Percentiles rank a stretch among this genome's conserved stretches.
These are phyloP conservation scores for Sebastes kiyomatsui DNA, from an alignment of 2,797 vertebrate genomes.

Conservation along the genomic window DNA sequence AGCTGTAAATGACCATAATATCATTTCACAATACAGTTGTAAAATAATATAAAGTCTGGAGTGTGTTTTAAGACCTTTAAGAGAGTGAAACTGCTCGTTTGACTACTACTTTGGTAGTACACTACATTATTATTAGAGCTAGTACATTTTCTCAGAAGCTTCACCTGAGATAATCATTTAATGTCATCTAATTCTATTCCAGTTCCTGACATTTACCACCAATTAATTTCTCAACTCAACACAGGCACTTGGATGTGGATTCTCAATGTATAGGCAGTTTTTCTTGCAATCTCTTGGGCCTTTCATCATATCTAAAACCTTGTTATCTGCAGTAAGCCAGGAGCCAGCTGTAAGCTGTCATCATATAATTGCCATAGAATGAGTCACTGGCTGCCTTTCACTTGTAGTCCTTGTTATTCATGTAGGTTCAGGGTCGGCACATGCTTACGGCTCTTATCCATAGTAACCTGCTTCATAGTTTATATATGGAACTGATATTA, in stretches of 20 bases:
- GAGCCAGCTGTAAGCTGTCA: constrained; percentile 19
- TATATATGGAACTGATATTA: neutral
- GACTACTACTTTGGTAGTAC: neutral
- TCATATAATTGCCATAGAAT: constrained; percentile 27
- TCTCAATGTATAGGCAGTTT: constrained; percentile 9
- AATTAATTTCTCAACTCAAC: constrained; percentile 30
- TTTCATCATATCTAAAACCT: constrained; percentile 46
- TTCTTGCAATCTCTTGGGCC: constrained; percentile 23
- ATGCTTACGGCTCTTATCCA: neutral
- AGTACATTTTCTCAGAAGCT: neutral
- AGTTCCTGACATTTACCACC: constrained; percentile 13
- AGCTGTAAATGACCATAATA: neutral
- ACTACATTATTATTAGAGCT: neutral
- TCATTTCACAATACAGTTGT: neutral
- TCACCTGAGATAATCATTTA: neutral
- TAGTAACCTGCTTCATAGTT: neutral
- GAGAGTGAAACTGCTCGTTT: neutral
- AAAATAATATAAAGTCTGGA: neutral
- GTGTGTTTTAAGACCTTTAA: neutral
- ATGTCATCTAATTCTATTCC: neutral
- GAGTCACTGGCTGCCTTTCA: constrained; percentile 22
- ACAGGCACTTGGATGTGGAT: constrained; percentile 3
- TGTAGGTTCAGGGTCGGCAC: constrained; percentile 3
- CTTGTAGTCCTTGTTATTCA: constrained; percentile 9
- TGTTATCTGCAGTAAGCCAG: constrained; percentile 24